Conservation (phyloP, 1,140 invertebrate species). For the Cotesia vestalis region DNA sequence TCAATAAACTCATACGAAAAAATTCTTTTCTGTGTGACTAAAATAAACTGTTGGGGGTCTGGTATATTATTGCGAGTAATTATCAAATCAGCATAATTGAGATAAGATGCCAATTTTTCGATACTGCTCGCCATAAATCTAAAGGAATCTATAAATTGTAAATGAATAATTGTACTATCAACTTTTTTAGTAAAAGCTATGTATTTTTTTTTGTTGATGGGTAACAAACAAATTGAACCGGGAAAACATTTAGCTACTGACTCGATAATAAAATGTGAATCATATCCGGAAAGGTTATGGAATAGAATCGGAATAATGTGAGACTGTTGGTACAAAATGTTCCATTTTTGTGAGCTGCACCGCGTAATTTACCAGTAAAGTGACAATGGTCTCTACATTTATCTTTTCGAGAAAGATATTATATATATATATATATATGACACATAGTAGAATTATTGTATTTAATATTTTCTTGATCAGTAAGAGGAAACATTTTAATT, state of each 20-base stretch:
- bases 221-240: not conserved
- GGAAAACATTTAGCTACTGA: conserved; percentile 24
- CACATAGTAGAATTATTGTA: conserved; percentile 35
- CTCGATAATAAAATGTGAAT: conserved; percentile 24
- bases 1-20: conserved; percentile 23
- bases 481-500: not conserved
- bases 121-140: conserved; percentile 34
- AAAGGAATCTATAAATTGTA: conserved; percentile 39
- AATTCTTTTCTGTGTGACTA: conserved; percentile 13
- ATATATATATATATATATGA: conserved; percentile 52
- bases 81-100: conserved; percentile 11
- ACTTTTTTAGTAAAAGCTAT: conserved; percentile 2
- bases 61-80: conserved; percentile 5
- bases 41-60: not conserved
- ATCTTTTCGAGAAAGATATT: conserved; percentile 22
- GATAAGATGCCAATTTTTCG: conserved; percentile 37
- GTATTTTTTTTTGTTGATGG: not conserved
- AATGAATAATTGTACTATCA: conserved; percentile 24
- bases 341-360: conserved; percentile 52
- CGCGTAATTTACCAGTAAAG: conserved; percentile 30
- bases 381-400: conserved; percentile 21
- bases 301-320: conserved; percentile 16
- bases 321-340: conserved; percentile 48
- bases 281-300: conserved; percentile 33
- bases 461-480: not conserved